Base-by-base conservation (phyloP, 2,888 invertebrate species). In the Lathronympha strigana region DNA sequence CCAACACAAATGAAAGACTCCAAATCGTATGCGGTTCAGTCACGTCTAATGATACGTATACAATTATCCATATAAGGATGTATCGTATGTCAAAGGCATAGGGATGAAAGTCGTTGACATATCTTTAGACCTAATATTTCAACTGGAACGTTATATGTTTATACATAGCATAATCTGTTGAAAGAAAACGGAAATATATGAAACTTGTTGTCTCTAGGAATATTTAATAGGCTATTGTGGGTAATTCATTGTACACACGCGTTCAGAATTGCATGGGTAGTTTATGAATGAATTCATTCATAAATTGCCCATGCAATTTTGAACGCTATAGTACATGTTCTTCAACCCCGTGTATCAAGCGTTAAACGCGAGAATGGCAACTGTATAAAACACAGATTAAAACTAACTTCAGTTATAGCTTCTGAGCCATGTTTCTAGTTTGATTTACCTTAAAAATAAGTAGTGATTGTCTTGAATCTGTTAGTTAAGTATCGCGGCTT, bases 1-100 rank as follows among this genome's bases (percentile, higher is more conserved):
- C 49, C 55, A 55, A 57, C 31, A 38, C 38, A 63, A 57, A 21
- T 57, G 25, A 51, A 50, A 58, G 40, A 36, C 63, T 57, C 15
- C 57, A 28, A 57, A 25, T 54, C 54, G n/a, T 57, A 31, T 57
- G 57, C 43, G 43, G 43, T 57, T 31, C 57, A 43, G n/a, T n/a
- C n/a, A n/a, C n/a, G n/a, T n/a, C n/a, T n/a, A n/a, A n/a, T n/a
- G n/a, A n/a, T n/a, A n/a, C n/a, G n/a, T n/a, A n/a, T n/a, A n/a
- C n/a, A n/a, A n/a, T n/a, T n/a, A n/a, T n/a, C n/a, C n/a, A n/a
- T n/a, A n/a, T n/a, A n/a, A n/a, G n/a, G n/a, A n/a, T n/a, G n/a
- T n/a, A n/a, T n/a, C n/a, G n/a, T n/a, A n/a, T n/a, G n/a, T n/a
- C n/a, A n/a, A n/a, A n/a, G n/a, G n/a, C n/a, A n/a, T n/a, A n/a